phyloP scores from a whole-genome alignment of 2,797 vertebrate genomes.

The Furcifer pardalis region DNA sequence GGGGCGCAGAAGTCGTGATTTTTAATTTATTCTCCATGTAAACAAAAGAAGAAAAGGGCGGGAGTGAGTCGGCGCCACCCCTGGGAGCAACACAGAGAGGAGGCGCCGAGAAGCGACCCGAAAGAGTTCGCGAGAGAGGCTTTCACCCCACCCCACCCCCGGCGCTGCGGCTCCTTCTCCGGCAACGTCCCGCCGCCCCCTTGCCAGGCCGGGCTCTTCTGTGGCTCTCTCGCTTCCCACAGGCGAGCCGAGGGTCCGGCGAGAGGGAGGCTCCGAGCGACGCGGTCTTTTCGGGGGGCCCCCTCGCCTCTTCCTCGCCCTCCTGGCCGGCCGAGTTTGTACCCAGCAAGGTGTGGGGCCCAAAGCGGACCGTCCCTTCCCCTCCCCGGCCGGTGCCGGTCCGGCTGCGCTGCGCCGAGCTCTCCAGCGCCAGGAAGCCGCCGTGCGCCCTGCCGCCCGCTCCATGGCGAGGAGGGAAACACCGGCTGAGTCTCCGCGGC shows the following conservation, averaged over 20 bases:
- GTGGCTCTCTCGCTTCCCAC: neutral
- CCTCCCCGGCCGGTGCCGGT: conserved; percentile 9
- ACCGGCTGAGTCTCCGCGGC: conserved; percentile 6
- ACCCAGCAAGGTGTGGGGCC: neutral
- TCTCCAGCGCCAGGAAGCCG: conserved; percentile 15
- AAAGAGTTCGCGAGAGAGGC: neutral
- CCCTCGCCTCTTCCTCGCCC: neutral
- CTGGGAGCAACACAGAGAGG: too few relatives aligned
- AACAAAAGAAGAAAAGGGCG: too few relatives aligned
- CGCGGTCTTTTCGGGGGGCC: neutral
- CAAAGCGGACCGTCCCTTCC: neutral
- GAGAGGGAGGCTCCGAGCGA: neutral
- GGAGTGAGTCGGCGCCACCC: too few relatives aligned
- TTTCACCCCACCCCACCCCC: too few relatives aligned
- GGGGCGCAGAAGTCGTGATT: too few relatives aligned
- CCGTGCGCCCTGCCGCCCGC: conserved; percentile 17
- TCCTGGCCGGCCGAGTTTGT: neutral
- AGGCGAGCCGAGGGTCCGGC: neutral
- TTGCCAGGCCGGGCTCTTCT: neutral
- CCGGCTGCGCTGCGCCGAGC: conserved; percentile 36
- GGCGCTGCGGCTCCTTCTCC: neutral
- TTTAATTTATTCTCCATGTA: too few relatives aligned
- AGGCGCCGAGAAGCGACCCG: neutral
- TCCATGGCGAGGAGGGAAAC: conserved; percentile 38
- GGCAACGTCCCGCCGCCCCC: neutral